A percentile compares a stretch with the other conserved stretches of the same genome.
Evolutionary conservation across 2,797 vertebrate species (phyloP).

Genomic region (Oreochromis mossambicus): DNA sequence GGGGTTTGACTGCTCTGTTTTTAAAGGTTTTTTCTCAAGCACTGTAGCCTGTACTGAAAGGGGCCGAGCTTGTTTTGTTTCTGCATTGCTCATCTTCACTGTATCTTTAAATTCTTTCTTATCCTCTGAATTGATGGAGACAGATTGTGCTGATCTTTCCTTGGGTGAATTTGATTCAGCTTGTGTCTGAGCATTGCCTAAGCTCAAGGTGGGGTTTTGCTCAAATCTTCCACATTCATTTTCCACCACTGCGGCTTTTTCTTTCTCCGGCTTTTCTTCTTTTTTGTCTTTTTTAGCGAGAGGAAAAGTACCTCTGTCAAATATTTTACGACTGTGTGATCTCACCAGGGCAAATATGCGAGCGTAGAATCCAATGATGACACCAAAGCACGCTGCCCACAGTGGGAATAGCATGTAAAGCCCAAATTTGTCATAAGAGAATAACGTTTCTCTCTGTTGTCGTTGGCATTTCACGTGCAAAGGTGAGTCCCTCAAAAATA

Average conservation of each 20-base stretch:
- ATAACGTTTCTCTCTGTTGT: background rate
- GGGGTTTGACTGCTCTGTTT: background rate
- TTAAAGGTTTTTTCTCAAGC: slow-evolving; percentile 2
- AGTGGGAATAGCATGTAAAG: slow-evolving; percentile 75
- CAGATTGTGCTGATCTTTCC: background rate
- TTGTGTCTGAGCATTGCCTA: background rate
- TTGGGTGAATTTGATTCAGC: slow-evolving; percentile 4
- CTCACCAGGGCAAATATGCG: slow-evolving; percentile 71
- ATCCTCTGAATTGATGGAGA: background rate
- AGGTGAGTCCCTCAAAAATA: slow-evolving; percentile 67
- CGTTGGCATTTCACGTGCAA: slow-evolving; percentile 68
- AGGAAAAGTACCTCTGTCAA: slow-evolving; percentile 64
- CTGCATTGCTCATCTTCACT: slow-evolving; percentile 18
- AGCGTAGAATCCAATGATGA: slow-evolving; percentile 72
- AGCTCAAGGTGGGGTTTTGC: slow-evolving; percentile 14
- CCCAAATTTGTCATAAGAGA: slow-evolving; percentile 70
- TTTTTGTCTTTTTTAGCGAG: background rate
- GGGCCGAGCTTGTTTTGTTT: slow-evolving; percentile 3
- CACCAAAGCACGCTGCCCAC: slow-evolving; percentile 69
- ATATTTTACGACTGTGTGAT: slow-evolving; percentile 75
- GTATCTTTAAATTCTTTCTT: slow-evolving; percentile 5
- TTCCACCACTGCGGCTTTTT: background rate
- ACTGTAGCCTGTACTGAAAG: background rate
- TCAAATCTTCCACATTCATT: slow-evolving; percentile 1
- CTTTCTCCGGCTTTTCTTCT: slow-evolving; percentile 5